Percentiles rank a stretch among this genome's conserved stretches.
These are phyloP conservation scores for Melolontha melolontha DNA, from an alignment of 2,888 invertebrate genomes.

Conservation along the genomic window DNA sequence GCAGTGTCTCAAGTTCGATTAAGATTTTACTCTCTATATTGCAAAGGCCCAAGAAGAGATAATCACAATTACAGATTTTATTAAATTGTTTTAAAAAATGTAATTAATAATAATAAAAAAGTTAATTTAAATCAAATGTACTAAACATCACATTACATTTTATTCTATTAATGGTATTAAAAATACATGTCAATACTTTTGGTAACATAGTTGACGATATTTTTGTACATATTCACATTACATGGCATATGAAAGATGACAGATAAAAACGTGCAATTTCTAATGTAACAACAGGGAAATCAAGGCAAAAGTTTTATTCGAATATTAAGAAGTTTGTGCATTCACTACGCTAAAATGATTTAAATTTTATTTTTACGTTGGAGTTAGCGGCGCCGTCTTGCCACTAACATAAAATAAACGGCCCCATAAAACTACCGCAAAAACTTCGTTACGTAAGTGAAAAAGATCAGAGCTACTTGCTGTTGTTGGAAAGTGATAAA, in stretches of 20 bases:
- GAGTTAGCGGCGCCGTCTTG: constrained; percentile 47
- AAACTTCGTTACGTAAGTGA: constrained; percentile 48
- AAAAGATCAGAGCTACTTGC: constrained; percentile 38
- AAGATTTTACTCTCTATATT: no score
- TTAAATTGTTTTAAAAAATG: no score
- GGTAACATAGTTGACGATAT: not conserved
- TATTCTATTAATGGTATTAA: no score
- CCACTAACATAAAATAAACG: constrained; percentile 48
- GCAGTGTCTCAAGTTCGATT: no score
- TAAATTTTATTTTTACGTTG: constrained; percentile 49
- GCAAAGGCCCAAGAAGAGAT: no score
- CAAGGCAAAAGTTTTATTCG: constrained; percentile 40
- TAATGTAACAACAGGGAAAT: constrained; percentile 43
- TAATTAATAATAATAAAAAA: no score
- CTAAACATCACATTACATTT: no score
- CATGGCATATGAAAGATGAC: not conserved
- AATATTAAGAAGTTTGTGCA: constrained; percentile 41
- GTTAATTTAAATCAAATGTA: no score
- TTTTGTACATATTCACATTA: not conserved
- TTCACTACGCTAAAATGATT: constrained; percentile 45
- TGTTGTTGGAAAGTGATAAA: constrained; percentile 35
- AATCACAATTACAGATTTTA: no score
- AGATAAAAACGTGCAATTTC: constrained; percentile 17
- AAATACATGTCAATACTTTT: no score
- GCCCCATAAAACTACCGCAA: constrained; percentile 50